Evolutionary conservation across 2,797 vertebrate genomes (phyloP).

Genomic region (Cyclopterus lumpus): DNA sequence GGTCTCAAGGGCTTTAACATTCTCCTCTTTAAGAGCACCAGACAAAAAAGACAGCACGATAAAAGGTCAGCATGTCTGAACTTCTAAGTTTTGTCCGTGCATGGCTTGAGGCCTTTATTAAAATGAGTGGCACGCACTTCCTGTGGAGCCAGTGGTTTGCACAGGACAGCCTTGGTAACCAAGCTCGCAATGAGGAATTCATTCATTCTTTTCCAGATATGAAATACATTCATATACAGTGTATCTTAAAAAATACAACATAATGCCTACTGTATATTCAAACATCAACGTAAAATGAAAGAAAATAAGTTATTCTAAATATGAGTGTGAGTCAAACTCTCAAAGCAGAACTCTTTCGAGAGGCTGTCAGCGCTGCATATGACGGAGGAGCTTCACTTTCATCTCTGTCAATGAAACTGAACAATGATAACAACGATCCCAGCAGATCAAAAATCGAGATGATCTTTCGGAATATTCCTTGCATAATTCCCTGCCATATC

Average conservation of each 20-base stretch:
- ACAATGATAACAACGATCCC: slow-evolving; percentile 70
- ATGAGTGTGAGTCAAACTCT: slow-evolving; percentile 32
- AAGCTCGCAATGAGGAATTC: slow-evolving; percentile 26
- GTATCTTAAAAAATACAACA: background rate
- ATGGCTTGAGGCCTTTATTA: slow-evolving; percentile 62
- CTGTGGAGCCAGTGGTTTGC: slow-evolving; percentile 35
- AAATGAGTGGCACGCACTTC: slow-evolving; percentile 48
- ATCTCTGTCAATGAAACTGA: slow-evolving; percentile 74
- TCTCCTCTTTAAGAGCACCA: slow-evolving; percentile 51
- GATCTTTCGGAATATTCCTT: slow-evolving; percentile 55
- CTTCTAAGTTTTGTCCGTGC: slow-evolving; percentile 43
- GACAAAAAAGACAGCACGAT: slow-evolving; percentile 44
- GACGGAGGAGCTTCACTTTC: slow-evolving; percentile 61
- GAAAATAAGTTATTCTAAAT: slow-evolving; percentile 18
- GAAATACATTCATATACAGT: slow-evolving; percentile 24
- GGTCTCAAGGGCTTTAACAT: slow-evolving; percentile 57
- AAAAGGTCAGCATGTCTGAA: slow-evolving; percentile 74
- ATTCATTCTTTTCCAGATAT: slow-evolving; percentile 11
- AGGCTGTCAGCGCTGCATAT: slow-evolving; percentile 46
- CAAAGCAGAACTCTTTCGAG: slow-evolving; percentile 32
- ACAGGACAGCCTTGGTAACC: slow-evolving; percentile 28
- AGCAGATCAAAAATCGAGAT: slow-evolving; percentile 67
- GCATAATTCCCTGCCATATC: slow-evolving; percentile 51
- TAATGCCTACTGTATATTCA: slow-evolving; percentile 8
- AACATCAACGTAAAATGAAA: slow-evolving; percentile 16